A percentile compares a stretch with the other conserved stretches of the same genome.
Conservation (phyloP, 2,888 invertebrate genomes). For the Diachrysia chrysitis region DNA sequence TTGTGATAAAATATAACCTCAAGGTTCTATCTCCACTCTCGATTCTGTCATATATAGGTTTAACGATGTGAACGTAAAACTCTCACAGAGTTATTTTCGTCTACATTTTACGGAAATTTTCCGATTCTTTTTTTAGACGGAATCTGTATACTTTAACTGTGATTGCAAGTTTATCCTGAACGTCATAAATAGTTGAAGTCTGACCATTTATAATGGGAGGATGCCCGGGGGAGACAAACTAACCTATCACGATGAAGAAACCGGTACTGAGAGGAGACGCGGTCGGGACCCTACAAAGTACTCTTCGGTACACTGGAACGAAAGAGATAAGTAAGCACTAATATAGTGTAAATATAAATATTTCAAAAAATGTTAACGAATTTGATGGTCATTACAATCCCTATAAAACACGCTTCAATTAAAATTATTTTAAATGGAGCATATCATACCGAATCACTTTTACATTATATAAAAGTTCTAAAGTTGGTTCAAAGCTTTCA, state of each 20-base stretch:
- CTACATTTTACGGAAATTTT: background rate
- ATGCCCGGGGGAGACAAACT: constrained; percentile 25
- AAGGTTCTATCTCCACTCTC: constrained; percentile 4
- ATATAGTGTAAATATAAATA: background rate
- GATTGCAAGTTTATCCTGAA: background rate
- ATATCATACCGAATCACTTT: too few relatives aligned
- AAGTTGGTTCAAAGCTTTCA: too few relatives aligned
- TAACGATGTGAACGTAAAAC: background rate
- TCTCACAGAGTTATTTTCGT: background rate
- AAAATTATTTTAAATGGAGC: too few relatives aligned
- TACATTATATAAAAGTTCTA: too few relatives aligned
- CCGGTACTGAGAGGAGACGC: constrained; percentile 17
- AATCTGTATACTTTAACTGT: background rate
- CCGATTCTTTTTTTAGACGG: background rate
- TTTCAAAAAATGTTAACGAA: background rate
- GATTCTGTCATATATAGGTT: background rate
- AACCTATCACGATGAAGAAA: constrained; percentile 31
- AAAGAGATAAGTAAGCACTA: background rate
- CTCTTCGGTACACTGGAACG: background rate
- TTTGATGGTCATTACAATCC: too few relatives aligned
- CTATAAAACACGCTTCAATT: too few relatives aligned
- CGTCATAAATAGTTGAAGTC: background rate
- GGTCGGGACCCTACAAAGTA: constrained; percentile 14
- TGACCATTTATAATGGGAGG: constrained; percentile 11
- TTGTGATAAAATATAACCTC: constrained; percentile 1